A percentile compares a stretch with the other conserved stretches of the same genome.
Evolutionary conservation across 2,797 vertebrate species (phyloP).

Genomic region (Podarcis lilfordi): DNA sequence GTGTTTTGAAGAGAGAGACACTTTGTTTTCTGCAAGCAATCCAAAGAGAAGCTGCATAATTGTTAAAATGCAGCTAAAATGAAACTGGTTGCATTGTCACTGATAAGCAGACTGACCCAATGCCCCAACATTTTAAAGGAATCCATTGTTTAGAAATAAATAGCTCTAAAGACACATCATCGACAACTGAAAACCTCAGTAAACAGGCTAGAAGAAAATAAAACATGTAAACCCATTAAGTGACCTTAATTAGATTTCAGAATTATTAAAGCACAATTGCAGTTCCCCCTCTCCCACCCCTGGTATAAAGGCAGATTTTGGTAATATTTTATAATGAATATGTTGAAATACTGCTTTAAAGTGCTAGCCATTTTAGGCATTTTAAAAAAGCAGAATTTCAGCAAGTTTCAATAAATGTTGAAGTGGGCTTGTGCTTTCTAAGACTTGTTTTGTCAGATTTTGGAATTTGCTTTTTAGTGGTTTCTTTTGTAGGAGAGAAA

Average conservation of each 20-base stretch:
- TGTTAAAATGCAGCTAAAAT: constrained; percentile 47
- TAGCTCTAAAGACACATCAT: not conserved
- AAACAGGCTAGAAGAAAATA: not conserved
- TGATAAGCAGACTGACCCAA: not conserved
- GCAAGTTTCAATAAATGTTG: constrained; percentile 69
- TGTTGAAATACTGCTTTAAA: constrained; percentile 35
- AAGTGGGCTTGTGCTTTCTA: constrained; percentile 65
- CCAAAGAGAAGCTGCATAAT: constrained; percentile 33
- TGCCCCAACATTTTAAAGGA: not conserved
- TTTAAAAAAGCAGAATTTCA: constrained; percentile 54
- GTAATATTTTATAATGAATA: not conserved
- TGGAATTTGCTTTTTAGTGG: constrained; percentile 82
- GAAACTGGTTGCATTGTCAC: constrained; percentile 5
- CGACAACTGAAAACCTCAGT: not conserved
- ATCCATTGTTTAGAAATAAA: not conserved
- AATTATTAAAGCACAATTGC: not conserved
- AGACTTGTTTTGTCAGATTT: constrained; percentile 76
- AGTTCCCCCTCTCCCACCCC: not conserved
- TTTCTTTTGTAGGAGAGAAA: constrained; percentile 80
- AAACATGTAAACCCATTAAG: not conserved
- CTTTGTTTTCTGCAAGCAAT: constrained; percentile 19
- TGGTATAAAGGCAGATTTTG: not conserved
- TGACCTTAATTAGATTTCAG: not conserved
- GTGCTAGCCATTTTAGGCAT: constrained; percentile 19
- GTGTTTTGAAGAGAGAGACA: constrained; percentile 56